Percentiles rank a stretch among this genome's conserved stretches.
These are phyloP conservation scores for Rhamnusium bicolor DNA, from an alignment of 2,888 invertebrate species.

Conservation along the genomic window DNA sequence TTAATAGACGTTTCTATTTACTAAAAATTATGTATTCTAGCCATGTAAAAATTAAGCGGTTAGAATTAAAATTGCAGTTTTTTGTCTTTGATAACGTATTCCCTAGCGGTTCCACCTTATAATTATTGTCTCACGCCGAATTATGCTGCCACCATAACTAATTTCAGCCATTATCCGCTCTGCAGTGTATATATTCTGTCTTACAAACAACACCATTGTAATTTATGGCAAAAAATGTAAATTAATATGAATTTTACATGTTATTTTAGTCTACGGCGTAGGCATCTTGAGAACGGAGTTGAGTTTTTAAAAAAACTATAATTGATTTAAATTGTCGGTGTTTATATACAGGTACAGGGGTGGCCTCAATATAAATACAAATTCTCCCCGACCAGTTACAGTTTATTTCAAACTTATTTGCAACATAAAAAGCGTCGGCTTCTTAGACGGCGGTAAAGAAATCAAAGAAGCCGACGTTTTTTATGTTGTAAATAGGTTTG, in stretches of 20 bases:
- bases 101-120: constrained; percentile 29
- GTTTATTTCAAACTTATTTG: too few species aligned
- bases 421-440: too few species aligned
- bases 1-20: not conserved
- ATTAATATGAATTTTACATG: not conserved
- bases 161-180: constrained; percentile 30
- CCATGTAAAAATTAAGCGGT: constrained; percentile 1
- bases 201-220: constrained; percentile 21
- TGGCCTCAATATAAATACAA: too few species aligned
- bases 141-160: constrained; percentile 38
- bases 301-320: not conserved
- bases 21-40: not conserved
- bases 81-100: constrained; percentile 14
- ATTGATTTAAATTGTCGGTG: not conserved
- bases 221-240: constrained; percentile 9
- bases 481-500: too few species aligned
- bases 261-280: not conserved
- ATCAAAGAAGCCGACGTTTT: too few species aligned
- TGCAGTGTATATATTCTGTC: constrained; percentile 19
- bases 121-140: constrained; percentile 38
- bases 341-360: too few species aligned
- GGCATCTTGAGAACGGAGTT: too few species aligned
- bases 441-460: too few species aligned
- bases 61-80: constrained; percentile 5
- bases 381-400: too few species aligned